Evolutionary conservation across 2,113 vertebrate genomes (phyloP), one percentile per base, ranked within the genome.

Genomic region (Hyla sarda): DNA sequence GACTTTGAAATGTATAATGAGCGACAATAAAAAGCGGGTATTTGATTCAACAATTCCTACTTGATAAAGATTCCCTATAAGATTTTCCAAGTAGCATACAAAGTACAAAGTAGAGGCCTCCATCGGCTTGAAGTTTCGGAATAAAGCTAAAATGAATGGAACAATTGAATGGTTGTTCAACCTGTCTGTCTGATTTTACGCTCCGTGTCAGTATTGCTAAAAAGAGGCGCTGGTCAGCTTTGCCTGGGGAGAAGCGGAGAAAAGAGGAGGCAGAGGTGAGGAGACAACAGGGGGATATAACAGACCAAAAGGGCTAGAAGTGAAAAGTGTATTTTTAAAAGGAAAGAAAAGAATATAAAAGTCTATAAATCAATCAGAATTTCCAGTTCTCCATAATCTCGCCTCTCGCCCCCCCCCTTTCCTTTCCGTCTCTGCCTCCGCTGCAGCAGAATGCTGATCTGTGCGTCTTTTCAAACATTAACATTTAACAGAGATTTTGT

Each of bases 401-500:
- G n/a, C 11, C 25, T 52, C 34, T 81, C 58, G 75, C 62, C 87
- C 69, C 58, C 69, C 54, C 37, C 12, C 1, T 23, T 28, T 0
- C 37, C 1, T 8, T 23, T n/a, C 34, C 25, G 14, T 76, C 88
- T 83, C 0, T 0, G 89, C 56, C 78, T 62, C 74, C 82, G 87
- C 89, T 25, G 48, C 67, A 25, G 87, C 80, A 89, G 90, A 90
- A 86, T 84, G 91, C 90, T 92, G 91, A 89, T 91, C 89, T 67
- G 25, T 87, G 89, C 89, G 90, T 88, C 92, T 91, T 90, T 88
- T 82, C 79, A 88, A 91, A 82, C 92, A 92, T 93, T 93, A 93
- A 93, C 92, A 93, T 93, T 93, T 93, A 93, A 92, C 91, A 91
- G 92, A 90, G 89, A 92, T 92, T 93, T 90, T 88, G 89, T 91